Base-by-base conservation (phyloP, 2,113 vertebrate species). In the Mastomys coucha region DNA sequence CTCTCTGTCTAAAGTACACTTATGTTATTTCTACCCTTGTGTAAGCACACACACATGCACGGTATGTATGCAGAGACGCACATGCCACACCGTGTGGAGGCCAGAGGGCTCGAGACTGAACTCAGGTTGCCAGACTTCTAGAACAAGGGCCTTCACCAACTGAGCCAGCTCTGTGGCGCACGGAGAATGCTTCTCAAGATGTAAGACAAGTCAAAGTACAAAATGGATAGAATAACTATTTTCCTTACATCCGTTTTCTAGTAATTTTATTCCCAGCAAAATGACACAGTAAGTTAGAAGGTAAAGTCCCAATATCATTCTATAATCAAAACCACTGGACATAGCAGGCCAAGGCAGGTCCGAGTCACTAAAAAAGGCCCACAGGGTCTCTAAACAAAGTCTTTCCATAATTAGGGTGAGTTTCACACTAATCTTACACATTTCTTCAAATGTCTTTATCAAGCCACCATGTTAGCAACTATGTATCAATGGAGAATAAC, bases 161-260 rank as follows among this genome's bases (percentile, higher is more conserved):
- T 60, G 20, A 82, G 36, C 14, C 80, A 60, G 16, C 81, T 84
- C 22, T 42, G n/a, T 19, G 11, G 58, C 22, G 12, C 22, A 82
- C 9, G 56, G n/a, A 75, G 51, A 60, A 56, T 49, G 93, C 19
- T n/a, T 36, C 65, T 70, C 53, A 75, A 42, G 51, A 69, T 92
- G 26, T 26, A 70, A 88, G 89, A 95, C 9, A 96, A 89, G 24
- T 70, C 33, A 94, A 95, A 95, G 19, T 72, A 89, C 17, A 42
- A 93, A 70, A 85, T 28, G 78, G 85, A 73, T 49, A 91, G 26
- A 89, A 78, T n/a, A 76, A 75, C 39, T 91, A 4, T 70, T 73
- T 88, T 53, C 77, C 65, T 91, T 45, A 93, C 3, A 39, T 11
- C 1, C 49, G 2, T 92, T 39, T 91, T 19, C 26, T 22, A 73